Base-by-base conservation (phyloP, 2,888 invertebrate species). In the Noctua janthina region DNA sequence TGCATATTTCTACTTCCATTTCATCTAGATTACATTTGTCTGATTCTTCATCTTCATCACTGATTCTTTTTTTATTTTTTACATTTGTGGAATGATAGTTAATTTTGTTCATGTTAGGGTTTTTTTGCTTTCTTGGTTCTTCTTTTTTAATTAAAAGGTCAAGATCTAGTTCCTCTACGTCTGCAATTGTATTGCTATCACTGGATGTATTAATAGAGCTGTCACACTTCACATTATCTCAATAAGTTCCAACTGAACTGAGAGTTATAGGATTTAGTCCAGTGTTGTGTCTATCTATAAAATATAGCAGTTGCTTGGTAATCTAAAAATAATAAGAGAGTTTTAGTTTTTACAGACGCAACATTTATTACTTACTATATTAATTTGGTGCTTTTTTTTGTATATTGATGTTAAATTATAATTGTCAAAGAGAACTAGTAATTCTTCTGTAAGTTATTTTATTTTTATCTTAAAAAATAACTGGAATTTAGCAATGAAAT, bases 211-310 rank as follows among this genome's bases (percentile, higher is more conserved):
- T 6, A n/a, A 46, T 6, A 54, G 15, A 23, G 46, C 5, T 46
- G 0, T 46, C 64, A 62, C 62, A 0, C 5, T 11, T 49, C 0
- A 8, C 5, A 70, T 46, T 54, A 23, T 35, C 29, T 46, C 15
- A 17, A n/a, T 51, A 35, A n/a, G n/a, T 39, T 69, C 69, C 17
- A 54, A 69, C 29, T 56, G 71, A 73, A 6, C n/a, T 68, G 20
- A 82, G 67, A 29, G 39, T 78, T 17, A 78, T 29, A 54, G 72
- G 20, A 71, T 75, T 75, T 35, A 83, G 54, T 72, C 85, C 72
- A n/a, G 43, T 69, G 35, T 35, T 49, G 49, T 75, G 35, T 83
- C 83, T 72, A 71, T 83, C 62, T 66, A 83, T 51, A 1, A n/a
- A 11, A 56, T 56, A 56, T 17, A 83, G n/a, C 35, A 75, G 43